Evolutionary conservation across 2,888 invertebrate species (phyloP).

Genomic region (Nomada fucata): DNA sequence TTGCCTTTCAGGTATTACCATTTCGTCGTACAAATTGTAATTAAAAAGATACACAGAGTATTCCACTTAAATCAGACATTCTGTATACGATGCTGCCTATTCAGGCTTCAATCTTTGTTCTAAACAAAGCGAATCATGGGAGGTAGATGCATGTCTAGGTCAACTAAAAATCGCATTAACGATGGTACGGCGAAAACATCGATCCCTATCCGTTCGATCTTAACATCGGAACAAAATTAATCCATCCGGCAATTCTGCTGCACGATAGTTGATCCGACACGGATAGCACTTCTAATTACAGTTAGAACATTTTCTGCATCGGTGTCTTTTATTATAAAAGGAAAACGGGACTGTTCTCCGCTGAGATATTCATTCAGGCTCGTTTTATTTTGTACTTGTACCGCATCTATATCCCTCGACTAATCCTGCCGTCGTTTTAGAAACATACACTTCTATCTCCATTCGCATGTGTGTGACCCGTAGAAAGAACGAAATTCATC

Average conservation of each 20-base stretch:
- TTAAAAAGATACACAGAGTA: constrained; percentile 9
- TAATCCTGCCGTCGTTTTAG: constrained; percentile 11
- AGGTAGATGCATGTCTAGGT: constrained; percentile 1
- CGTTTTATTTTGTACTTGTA: constrained; percentile 24
- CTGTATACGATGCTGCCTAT: neutral
- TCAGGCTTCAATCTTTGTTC: neutral
- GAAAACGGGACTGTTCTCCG: constrained; percentile 1
- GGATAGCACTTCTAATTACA: too few species aligned
- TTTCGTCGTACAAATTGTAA: neutral
- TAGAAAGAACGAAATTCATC: constrained; percentile 8
- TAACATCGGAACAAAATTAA: too few species aligned
- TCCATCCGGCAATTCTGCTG: too few species aligned
- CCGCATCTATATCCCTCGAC: constrained; percentile 16
- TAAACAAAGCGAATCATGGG: constrained; percentile 9
- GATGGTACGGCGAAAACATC: too few species aligned
- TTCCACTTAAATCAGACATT: constrained; percentile 14
- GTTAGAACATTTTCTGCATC: too few species aligned
- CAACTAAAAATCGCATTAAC: constrained; percentile 5
- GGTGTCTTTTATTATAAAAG: constrained; percentile 1
- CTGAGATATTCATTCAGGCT: constrained; percentile 25
- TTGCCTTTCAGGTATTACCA: neutral
- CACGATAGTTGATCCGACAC: too few species aligned
- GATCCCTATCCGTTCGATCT: too few species aligned
- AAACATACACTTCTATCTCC: neutral
- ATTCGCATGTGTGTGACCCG: neutral